Base-by-base conservation (phyloP, 2,888 invertebrate species). In the Chloroclysta siterata region DNA sequence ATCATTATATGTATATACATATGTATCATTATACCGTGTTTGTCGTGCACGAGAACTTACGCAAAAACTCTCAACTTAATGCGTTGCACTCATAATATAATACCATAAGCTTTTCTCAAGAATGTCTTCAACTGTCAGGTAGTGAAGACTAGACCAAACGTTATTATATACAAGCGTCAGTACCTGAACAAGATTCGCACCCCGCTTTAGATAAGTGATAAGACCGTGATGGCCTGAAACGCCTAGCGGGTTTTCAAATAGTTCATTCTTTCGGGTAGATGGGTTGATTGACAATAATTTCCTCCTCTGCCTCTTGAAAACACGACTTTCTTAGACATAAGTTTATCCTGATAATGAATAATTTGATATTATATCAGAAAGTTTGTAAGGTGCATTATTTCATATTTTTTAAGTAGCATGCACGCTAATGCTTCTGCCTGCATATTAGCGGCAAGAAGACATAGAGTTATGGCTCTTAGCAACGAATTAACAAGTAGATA, bases 381-480 rank as follows among this genome's bases (percentile, higher is more conserved):
- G 17, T 51, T 51, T 36, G 36, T 51, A 17, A 17, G 52, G 15
- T 15, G 10, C 51, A 51, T 39, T 4, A 17, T 46, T 44, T 46
- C 3, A 46, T n/a, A n/a, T 3, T 7, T 14, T 50, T 33, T 33
- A 33, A 14, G 4, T 15, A 28, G 22, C 5, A n/a, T 28, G 41
- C 22, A 53, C 10, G 28, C 41, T 22, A 28, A n/a, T 28, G 14
- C 42, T 28, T 42, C 28, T 29, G 42, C 11, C 28, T 29, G 42
- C 11, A 29, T 42, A 53, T 41, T 41, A 53, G n/a, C 10, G 28
- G 10, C 33, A 42, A 14, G 33, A 39, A 28, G 28, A 2, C 2
- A 46, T 59, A 52, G 39, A 46, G 8, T 46, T 46, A 46, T 36
- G 41, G 46, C 46, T 39, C 59, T 47, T 41, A 47, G 59, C 46